phyloP scores from a whole-genome alignment of 2,888 invertebrate genomes.

The Elmis aenea region DNA sequence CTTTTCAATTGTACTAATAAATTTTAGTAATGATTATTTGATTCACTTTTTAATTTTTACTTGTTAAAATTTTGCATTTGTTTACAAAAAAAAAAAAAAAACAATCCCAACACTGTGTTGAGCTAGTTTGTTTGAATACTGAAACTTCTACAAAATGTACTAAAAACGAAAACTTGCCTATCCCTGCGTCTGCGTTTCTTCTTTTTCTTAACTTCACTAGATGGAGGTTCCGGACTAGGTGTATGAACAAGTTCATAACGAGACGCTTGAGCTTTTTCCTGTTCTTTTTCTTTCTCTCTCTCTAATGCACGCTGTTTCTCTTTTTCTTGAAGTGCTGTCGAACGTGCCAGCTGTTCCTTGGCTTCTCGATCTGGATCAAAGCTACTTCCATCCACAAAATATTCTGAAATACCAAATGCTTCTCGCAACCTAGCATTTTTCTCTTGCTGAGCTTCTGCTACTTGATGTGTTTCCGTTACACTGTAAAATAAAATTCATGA shows the following conservation, averaged over 20 bases:
- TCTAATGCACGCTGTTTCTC: conserved; percentile 42
- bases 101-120: too few relatives aligned
- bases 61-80: too few relatives aligned
- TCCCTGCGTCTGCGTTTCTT: conserved; percentile 66
- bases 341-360: conserved; percentile 52
- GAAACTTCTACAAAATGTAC: too few relatives aligned
- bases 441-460: conserved; percentile 92
- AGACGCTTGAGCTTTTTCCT: conserved; percentile 45
- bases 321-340: conserved; percentile 45
- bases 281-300: conserved; percentile 50
- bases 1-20: background rate
- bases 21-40: too few relatives aligned
- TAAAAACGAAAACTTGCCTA: conserved; percentile 61
- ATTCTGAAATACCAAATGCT: conserved; percentile 91
- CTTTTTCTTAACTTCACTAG: conserved; percentile 44
- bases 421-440: conserved; percentile 90
- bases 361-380: conserved; percentile 75
- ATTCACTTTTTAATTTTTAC: too few relatives aligned
- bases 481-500: conserved; percentile 55
- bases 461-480: conserved; percentile 92
- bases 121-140: too few relatives aligned
- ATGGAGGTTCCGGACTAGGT: conserved; percentile 58
- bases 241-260: conserved; percentile 72
- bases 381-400: conserved; percentile 90
- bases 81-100: too few relatives aligned